These are phyloP conservation scores for Sminthurinus aureus DNA, from an alignment of 2,888 invertebrate genomes.

Conservation along the genomic window DNA sequence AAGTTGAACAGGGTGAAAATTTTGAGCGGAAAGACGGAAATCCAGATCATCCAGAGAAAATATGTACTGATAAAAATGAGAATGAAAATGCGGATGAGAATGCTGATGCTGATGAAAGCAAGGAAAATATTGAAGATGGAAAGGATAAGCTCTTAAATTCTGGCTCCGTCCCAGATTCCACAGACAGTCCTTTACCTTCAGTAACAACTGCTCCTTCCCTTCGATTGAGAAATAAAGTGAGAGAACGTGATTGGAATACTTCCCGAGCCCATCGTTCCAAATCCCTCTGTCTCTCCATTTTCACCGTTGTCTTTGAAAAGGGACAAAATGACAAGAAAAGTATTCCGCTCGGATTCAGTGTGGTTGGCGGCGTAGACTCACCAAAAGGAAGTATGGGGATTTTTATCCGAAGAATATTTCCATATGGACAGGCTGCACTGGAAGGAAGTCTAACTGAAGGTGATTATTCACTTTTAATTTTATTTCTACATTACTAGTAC, in stretches of 20 bases:
- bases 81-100: conserved; percentile 6
- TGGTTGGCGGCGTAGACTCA: conserved; percentile 85
- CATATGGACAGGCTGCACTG: conserved; percentile 85
- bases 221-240: conserved; percentile 47
- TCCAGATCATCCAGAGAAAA: not conserved
- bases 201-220: conserved; percentile 39
- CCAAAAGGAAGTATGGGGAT: conserved; percentile 89
- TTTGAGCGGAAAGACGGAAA: not conserved
- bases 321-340: conserved; percentile 80
- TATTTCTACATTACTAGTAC: not conserved
- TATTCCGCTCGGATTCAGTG: conserved; percentile 78
- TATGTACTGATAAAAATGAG: not conserved
- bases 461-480: conserved; percentile 62
- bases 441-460: conserved; percentile 84
- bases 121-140: not conserved
- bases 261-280: conserved; percentile 44
- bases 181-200: not conserved
- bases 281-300: conserved; percentile 56
- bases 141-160: not conserved
- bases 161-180: not conserved
- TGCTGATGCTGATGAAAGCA: not conserved
- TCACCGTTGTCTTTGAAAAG: conserved; percentile 68
- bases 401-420: conserved; percentile 87
- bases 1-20: not conserved
- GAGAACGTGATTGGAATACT: conserved; percentile 49